phyloP scores from a whole-genome alignment of 2,888 invertebrate species.

The Sesia apiformis region DNA sequence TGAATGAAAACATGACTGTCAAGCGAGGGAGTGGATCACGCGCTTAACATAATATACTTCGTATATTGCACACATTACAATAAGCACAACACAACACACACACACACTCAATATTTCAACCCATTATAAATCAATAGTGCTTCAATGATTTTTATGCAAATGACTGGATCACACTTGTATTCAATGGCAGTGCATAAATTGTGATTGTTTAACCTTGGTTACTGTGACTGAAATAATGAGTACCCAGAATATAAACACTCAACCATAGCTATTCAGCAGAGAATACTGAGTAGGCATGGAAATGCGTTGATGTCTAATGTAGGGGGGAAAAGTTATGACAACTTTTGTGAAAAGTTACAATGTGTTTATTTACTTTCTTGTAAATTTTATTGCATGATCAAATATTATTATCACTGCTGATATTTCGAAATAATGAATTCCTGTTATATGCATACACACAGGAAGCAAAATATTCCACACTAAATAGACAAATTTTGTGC shows the following conservation, averaged over 20 bases:
- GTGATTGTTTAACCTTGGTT: conserved; percentile 35
- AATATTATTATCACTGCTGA: background rate
- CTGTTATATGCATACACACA: conserved; percentile 63
- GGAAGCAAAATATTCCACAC: conserved; percentile 56
- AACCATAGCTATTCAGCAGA: background rate
- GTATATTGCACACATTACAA: conserved; percentile 5
- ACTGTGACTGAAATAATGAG: conserved; percentile 7
- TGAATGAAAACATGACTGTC: conserved; percentile 53
- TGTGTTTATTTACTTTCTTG: background rate
- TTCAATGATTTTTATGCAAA: conserved; percentile 5
- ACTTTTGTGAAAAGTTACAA: background rate
- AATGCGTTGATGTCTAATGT: conserved; percentile 59
- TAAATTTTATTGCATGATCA: background rate
- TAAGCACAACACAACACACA: conserved; percentile 7
- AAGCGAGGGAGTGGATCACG: conserved; percentile 33
- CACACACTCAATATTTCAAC: conserved; percentile 4
- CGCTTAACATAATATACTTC: conserved; percentile 16
- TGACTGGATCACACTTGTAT: conserved; percentile 23
- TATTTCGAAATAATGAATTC: conserved; percentile 22
- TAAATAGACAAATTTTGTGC: conserved; percentile 39
- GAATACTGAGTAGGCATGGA: conserved; percentile 16
- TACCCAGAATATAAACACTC: conserved; percentile 1
- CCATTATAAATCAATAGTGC: conserved; percentile 4
- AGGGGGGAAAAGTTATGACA: conserved; percentile 8
- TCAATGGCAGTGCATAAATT: conserved; percentile 41